phyloP scores from a whole-genome alignment of 2,888 invertebrate genomes.

The Sthenelais limicola region DNA sequence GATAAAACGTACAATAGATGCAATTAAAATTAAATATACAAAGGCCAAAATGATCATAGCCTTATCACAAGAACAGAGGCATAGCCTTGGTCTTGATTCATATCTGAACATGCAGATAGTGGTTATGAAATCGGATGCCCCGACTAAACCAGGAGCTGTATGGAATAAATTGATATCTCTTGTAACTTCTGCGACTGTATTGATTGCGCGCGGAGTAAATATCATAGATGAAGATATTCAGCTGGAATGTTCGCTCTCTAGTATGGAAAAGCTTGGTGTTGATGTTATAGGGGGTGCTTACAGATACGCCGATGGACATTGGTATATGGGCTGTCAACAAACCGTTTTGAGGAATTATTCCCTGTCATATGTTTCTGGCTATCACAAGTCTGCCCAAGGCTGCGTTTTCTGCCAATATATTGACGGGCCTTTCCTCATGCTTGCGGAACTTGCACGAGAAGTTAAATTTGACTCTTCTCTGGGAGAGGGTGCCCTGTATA shows the following conservation, averaged over 20 bases:
- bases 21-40: no score
- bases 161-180: neutral
- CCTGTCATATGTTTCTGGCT: neutral
- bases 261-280: neutral
- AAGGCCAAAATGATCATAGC: no score
- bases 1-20: no score
- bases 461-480: constrained; percentile 52
- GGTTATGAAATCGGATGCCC: no score
- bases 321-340: neutral
- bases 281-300: neutral
- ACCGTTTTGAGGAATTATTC: neutral
- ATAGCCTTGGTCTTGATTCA: no score
- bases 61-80: no score
- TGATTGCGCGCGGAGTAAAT: neutral
- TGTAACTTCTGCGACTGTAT: neutral
- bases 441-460: constrained; percentile 50
- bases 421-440: constrained; percentile 59
- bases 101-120: no score
- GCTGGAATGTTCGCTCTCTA: neutral
- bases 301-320: neutral
- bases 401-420: neutral
- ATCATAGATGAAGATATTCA: neutral
- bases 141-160: neutral
- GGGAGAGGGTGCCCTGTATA: constrained; percentile 53
- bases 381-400: neutral